phyloP scores from a whole-genome alignment of 2,113 vertebrate species.

The Bagarius yarrelli region DNA sequence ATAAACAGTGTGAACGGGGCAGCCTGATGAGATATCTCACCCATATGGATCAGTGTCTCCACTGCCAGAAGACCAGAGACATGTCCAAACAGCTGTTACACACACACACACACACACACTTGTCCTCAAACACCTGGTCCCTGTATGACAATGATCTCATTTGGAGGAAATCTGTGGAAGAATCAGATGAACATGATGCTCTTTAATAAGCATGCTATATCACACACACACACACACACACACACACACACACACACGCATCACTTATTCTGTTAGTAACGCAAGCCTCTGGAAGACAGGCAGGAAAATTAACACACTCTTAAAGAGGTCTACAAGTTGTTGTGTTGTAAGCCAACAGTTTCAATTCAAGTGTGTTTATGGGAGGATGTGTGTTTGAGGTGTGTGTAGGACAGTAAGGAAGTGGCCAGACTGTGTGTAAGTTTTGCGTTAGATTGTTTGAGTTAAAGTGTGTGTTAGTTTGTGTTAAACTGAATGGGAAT shows the following conservation, averaged over 20 bases:
- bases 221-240: too few species aligned
- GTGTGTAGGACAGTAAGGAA: not conserved
- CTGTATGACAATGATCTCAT: slow-evolving; percentile 31
- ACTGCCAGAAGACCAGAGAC: slow-evolving; percentile 23
- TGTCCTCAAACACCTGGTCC: slow-evolving; percentile 46
- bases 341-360: too few species aligned
- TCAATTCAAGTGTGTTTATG: not conserved
- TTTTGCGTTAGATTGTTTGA: too few species aligned
- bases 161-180: slow-evolving; percentile 23
- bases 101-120: slow-evolving; percentile 45
- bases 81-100: slow-evolving; percentile 23
- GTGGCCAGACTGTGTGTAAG: too few species aligned
- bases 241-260: slow-evolving; percentile 10
- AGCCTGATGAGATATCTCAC: slow-evolving; percentile 14
- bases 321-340: not conserved
- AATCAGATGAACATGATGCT: slow-evolving; percentile 21
- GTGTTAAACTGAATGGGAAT: not conserved
- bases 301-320: not conserved
- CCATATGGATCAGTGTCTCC: slow-evolving; percentile 56
- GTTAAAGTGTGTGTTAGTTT: too few species aligned
- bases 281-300: not conserved
- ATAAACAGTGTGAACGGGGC: not conserved
- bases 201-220: slow-evolving; percentile 10
- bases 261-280: not conserved
- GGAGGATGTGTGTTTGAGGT: not conserved